Percentiles rank a stretch among this genome's conserved stretches.
phyloP scores from a whole-genome alignment of 2,888 invertebrate species.

The Agonopterix heracliana region DNA sequence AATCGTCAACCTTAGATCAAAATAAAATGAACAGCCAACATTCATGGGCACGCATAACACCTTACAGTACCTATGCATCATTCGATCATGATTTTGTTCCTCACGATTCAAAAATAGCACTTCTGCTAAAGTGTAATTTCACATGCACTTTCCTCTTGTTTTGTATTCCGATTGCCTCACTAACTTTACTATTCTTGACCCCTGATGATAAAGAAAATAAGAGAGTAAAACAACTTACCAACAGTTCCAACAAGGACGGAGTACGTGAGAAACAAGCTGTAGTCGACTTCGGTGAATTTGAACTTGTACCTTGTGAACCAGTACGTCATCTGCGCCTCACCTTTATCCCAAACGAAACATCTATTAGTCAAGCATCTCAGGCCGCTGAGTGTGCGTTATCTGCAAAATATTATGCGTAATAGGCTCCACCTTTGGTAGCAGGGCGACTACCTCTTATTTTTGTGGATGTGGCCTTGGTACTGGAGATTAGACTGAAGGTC shows the following conservation, averaged over 20 bases:
- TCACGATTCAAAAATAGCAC: no score
- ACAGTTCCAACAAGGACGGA: slow-evolving; percentile 73
- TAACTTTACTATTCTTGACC: no score
- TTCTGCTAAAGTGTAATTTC: no score
- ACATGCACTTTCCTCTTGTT: no score
- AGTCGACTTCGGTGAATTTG: slow-evolving; percentile 77
- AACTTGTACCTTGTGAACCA: slow-evolving; percentile 76
- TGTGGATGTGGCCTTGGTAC: not conserved
- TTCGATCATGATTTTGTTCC: no score
- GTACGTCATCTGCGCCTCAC: slow-evolving; percentile 76
- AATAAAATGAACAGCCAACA: no score
- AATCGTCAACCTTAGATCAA: no score
- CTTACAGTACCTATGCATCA: no score
- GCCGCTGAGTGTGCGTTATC: slow-evolving; percentile 38
- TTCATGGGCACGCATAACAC: no score
- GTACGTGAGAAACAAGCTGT: slow-evolving; percentile 74
- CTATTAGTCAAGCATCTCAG: slow-evolving; percentile 44
- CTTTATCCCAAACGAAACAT: slow-evolving; percentile 63
- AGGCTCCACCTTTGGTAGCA: slow-evolving; percentile 30
- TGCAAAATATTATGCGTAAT: slow-evolving; percentile 46
- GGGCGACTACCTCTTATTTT: not conserved
- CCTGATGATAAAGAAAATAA: no score
- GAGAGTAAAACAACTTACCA: slow-evolving; percentile 54
- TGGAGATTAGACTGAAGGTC: no score
- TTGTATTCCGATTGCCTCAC: no score